Percentiles rank a stretch among this genome's conserved stretches.
phyloP scores from a whole-genome alignment of 1,140 invertebrate genomes.

The Campoletis sonorensis region DNA sequence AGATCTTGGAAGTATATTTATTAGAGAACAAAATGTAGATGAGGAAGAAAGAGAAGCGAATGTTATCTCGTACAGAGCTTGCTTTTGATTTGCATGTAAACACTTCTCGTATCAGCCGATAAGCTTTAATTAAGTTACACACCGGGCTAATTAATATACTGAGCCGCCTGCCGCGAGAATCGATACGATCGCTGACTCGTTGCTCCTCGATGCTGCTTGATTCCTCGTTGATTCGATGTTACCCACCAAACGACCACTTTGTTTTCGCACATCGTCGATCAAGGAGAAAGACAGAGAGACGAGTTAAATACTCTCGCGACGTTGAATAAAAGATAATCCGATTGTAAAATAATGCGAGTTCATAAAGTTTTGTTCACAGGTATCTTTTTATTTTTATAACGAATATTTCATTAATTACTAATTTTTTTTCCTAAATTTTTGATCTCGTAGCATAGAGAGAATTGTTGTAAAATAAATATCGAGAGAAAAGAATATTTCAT shows the following conservation, averaged over 20 bases:
- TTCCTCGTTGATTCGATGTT: constrained; percentile 17
- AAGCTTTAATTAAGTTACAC: constrained; percentile 67
- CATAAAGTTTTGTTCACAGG: no score
- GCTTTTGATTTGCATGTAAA: constrained; percentile 67
- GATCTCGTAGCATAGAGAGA: no score
- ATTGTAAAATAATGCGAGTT: neutral
- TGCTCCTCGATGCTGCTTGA: constrained; percentile 22
- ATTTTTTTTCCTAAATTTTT: no score
- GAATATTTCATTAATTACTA: no score
- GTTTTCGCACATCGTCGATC: constrained; percentile 54
- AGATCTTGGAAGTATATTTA: neutral
- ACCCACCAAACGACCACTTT: constrained; percentile 46
- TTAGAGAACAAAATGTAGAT: neutral
- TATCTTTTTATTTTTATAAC: no score
- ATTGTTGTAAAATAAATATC: neutral
- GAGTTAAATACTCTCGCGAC: constrained; percentile 28
- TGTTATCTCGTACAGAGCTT: constrained; percentile 48
- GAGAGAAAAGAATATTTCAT: no score
- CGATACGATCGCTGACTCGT: constrained; percentile 52
- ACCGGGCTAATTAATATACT: constrained; percentile 65
- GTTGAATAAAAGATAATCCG: constrained; percentile 33
- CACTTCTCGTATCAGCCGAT: constrained; percentile 59
- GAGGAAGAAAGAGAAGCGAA: neutral
- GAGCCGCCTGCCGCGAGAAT: constrained; percentile 41
- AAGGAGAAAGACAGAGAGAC: constrained; percentile 27